Evolutionary conservation across 2,888 invertebrate species (phyloP), one percentile per base, ranked within the genome.

Genomic region (Apamea monoglypha): DNA sequence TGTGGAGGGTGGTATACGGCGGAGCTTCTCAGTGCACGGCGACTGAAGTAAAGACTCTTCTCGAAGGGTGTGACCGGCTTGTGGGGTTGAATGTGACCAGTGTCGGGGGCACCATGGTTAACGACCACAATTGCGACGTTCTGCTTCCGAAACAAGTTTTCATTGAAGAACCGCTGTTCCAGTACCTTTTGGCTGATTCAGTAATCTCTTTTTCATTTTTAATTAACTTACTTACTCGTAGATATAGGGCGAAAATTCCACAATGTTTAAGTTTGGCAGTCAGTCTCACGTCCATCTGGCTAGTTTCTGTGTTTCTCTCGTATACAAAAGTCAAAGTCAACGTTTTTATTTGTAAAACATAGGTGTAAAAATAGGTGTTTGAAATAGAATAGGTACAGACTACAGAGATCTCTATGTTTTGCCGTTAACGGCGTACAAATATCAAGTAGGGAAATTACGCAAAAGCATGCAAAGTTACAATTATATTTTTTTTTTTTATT

Each of bases 51-150:
- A 96, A 95, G 76, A 94, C 91, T 85, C 90, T 96, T n/a, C 75
- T 96, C 25, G 95, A 96, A 84, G 96, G 96, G 5, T 97, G 97
- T 85, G 95, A 95, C 56, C 91, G 93, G 7, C 86, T 97, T 67
- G 88, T 87, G 21, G 97, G 96, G 1, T 84, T 97, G n/a, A 96
- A 96, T 82, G 85, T 97, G 32, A 96, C 96, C 0, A 95, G 93
- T 72, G 91, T 94, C 0, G 96, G 96, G 2, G 97, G 96, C 1
- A 97, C 96, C 0, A 94, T 96, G 40, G 93, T 97, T 10, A 95
- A 96, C 77, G 96, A 97, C 67, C 96, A 97, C 83, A 97, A 97
- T 78, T 97, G 97, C 80, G 96, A 96, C 85, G 94, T 96, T 5
- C 85, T 97, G 29, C 90, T 97, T 14, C 97, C 97, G 0, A 97